A percentile compares a stretch with the other conserved stretches of the same genome.
Evolutionary conservation across 2,113 vertebrate genomes (phyloP).

Genomic region (Macaca fascicularis): T2T-MFA8v1.1 NC_088387.1:61489501-61490000

Average conservation of each 20-base stretch:
- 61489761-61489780: not conserved
- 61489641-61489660: constrained; percentile 17
- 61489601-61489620: not conserved
- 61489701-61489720: not conserved
- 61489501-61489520: constrained; percentile 57
- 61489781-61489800: not conserved
- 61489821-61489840: not conserved
- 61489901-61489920: not conserved
- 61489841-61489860: not conserved
- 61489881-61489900: constrained; percentile 27
- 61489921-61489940: not conserved
- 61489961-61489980: not conserved
- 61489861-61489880: constrained; percentile 11
- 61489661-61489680: not conserved
- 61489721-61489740: not conserved
- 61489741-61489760: not conserved
- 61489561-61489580: not conserved
- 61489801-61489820: not conserved
- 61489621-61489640: constrained; percentile 2
- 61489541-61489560: constrained; percentile 42
- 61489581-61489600: not conserved
- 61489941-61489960: not conserved
- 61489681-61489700: not conserved
- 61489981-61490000: not conserved
- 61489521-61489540: constrained; percentile 48